phyloP scores from a whole-genome alignment of 2,888 invertebrate genomes.

The Altica lythri region DNA sequence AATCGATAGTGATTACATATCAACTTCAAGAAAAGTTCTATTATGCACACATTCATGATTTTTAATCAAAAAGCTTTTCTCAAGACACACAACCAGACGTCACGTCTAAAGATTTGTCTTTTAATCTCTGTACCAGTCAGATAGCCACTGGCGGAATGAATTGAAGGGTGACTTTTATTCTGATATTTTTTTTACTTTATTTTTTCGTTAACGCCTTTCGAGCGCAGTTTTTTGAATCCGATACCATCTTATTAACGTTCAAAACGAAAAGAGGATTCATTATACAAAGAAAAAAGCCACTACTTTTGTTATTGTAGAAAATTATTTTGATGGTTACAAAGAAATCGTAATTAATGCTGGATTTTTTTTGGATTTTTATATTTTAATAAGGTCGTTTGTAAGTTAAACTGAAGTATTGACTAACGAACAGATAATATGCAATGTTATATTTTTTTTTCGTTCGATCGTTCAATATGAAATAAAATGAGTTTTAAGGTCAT shows the following conservation, averaged over 20 bases:
- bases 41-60: conserved; percentile 33
- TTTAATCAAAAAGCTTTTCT: conserved; percentile 35
- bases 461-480: too few species aligned
- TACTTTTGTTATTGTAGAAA: too few species aligned
- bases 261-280: too few species aligned
- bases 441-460: too few species aligned
- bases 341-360: too few species aligned
- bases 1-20: conserved; percentile 19
- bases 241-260: conserved; percentile 32
- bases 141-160: conserved; percentile 46
- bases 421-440: too few species aligned
- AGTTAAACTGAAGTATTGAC: too few species aligned
- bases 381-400: too few species aligned
- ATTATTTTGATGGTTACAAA: too few species aligned
- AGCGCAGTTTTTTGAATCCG: conserved; percentile 25
- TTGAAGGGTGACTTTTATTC: conserved; percentile 30
- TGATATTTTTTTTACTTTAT: conserved; percentile 13
- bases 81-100: conserved; percentile 11
- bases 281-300: too few species aligned
- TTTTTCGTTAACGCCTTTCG: conserved; percentile 31
- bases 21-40: conserved; percentile 1
- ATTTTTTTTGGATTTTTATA: too few species aligned
- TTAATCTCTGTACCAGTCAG: conserved; percentile 43
- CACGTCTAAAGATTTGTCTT: conserved; percentile 35
- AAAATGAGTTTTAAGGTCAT: too few species aligned